Evolutionary conservation across 2,797 vertebrate genomes (phyloP).

Genomic region (Rhinella marina): DNA sequence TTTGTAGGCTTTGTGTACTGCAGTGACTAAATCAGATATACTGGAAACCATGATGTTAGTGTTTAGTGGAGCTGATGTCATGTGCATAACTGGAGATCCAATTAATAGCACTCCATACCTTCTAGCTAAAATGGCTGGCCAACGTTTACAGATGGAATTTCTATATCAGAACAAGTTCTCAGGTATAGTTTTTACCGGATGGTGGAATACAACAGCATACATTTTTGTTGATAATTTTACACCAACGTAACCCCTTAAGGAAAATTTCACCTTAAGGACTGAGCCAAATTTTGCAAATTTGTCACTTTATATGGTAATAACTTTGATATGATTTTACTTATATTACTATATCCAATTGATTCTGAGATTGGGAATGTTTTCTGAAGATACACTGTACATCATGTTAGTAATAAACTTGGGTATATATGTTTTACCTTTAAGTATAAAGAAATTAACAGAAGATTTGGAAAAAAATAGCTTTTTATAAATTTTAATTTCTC

Average conservation of each 20-base stretch:
- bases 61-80: slow-evolving; percentile 91
- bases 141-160: slow-evolving; percentile 95
- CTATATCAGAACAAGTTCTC: slow-evolving; percentile 94
- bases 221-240: background rate
- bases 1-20: slow-evolving; percentile 85
- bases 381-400: too few species aligned
- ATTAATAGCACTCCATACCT: slow-evolving; percentile 88
- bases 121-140: slow-evolving; percentile 89
- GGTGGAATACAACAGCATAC: background rate
- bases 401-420: too few species aligned
- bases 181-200: slow-evolving; percentile 71
- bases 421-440: too few species aligned
- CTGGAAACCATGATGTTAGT: slow-evolving; percentile 88
- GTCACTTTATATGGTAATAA: too few species aligned
- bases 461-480: too few species aligned
- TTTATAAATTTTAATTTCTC: too few species aligned
- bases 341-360: too few species aligned
- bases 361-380: too few species aligned
- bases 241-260: background rate
- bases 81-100: slow-evolving; percentile 91
- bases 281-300: background rate
- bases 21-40: slow-evolving; percentile 85
- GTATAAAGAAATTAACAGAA: too few species aligned
- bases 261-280: background rate
- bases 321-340: too few species aligned